These are phyloP conservation scores for Atractosteus spatula DNA, from an alignment of 2,113 vertebrate species.

Conservation along the genomic window DNA sequence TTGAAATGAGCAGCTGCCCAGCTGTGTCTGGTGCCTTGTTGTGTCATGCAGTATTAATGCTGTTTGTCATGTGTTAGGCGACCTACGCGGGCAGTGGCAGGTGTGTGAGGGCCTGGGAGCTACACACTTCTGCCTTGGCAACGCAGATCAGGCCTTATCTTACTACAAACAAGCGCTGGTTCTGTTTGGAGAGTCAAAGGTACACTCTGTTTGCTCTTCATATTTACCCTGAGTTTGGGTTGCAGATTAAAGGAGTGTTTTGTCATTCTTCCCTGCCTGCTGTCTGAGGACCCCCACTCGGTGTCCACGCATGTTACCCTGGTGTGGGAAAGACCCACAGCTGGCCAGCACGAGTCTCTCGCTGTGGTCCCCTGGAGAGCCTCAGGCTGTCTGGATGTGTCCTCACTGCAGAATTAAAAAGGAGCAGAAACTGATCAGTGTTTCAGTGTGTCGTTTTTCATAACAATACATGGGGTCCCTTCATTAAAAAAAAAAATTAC, in stretches of 20 bases:
- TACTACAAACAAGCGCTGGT: conserved; percentile 42
- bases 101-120: conserved; percentile 18
- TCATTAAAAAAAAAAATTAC: no score
- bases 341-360: no score
- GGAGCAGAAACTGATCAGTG: no score
- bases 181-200: conserved; percentile 48
- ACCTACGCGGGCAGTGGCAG: conserved; percentile 17
- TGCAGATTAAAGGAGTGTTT: conserved; percentile 8
- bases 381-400: no score
- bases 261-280: background rate
- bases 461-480: no score
- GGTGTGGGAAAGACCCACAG: no score
- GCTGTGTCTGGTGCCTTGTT: no score
- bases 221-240: conserved; percentile 41
- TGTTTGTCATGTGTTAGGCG: conserved; percentile 14
- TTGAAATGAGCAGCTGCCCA: no score
- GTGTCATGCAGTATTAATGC: background rate
- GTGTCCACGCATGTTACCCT: no score
- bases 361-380: no score
- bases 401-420: no score
- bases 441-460: no score
- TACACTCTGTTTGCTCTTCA: conserved; percentile 30
- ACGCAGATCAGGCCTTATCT: conserved; percentile 22
- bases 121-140: conserved; percentile 15
- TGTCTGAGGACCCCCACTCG: background rate